Base-by-base conservation (phyloP, 1,140 invertebrate genomes). In the Drosophila kanapiae region DNA sequence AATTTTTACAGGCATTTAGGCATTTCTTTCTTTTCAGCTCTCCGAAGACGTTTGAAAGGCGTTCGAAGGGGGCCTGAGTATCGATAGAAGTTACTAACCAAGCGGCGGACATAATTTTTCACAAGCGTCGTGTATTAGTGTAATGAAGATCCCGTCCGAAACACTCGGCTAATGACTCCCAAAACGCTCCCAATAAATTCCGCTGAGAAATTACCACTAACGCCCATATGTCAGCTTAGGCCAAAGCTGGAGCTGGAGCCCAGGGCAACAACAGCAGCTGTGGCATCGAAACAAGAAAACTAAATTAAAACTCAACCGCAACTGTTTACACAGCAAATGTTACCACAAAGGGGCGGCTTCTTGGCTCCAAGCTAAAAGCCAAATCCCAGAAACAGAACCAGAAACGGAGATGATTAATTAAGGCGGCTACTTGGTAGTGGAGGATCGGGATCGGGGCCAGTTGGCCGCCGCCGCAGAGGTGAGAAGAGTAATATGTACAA, bases 301-400 rank as follows among this genome's bases (percentile, higher is more conserved):
- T 82, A 87, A 86, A 86, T 86, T 86, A 87, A 87, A 88, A 87
- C 72, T 56, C 80, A 80, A 78, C 82, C 78, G 75, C 85, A 90
- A 85, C 85, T 90, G 86, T 91, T 90, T 90, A 90, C 86, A 90
- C 78, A 90, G 86, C 85, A 90, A 90, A 90, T 90, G 86, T 90
- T 90, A 68, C 81, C 82, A 71, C 86, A 80, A 85, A 85, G 65
- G 49, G 81, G 80, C 72, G 67, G 81, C 78, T 48, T 62, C 49
- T 63, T 37, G 45, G 23, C 63, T 68, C 48, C 62, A 67, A 64
- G 31, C 65, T 38, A 27, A 71, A 82, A 74, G 74, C 71, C 67
- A 71, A 82, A 77, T 80, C 71, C 67, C 76, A 56, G 74, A 51
- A n/a, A 56, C 53, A 60, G 38, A 51, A n/a, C 38, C 53, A 60